Base-by-base conservation (phyloP, 2,113 vertebrate genomes). In the Urocolius indicus region DNA sequence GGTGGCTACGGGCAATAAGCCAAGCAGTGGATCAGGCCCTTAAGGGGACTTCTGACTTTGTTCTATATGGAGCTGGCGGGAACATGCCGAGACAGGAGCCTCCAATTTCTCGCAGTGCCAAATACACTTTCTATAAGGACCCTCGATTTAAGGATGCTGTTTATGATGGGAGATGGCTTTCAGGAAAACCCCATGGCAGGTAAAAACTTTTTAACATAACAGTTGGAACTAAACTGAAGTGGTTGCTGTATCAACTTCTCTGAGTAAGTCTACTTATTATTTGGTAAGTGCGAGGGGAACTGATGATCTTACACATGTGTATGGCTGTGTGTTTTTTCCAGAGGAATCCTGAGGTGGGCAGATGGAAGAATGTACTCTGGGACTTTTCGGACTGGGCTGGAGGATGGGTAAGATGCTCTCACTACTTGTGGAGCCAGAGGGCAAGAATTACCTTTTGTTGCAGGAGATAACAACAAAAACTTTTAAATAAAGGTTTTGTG, bases 91-190 rank as follows among this genome's bases (percentile, higher is more conserved):
- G 98, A 91, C 97, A 98, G 58, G 99, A 99, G n/a, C 99, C 99
- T 22, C 99, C 99, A 30, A 97, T 98, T 90, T 99, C 99, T 83
- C 98, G 99, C 79, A 99, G 98, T 24, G 99, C 99, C 65, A 98
- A 97, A 27, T 99, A 99, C 80, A 99, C 98, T 9, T 99, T 99
- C 94, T 99, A 99, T 92, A 99, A 99, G 94, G 99, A 99, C 67
- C 97, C 98, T 48, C 98, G 99, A 43, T 97, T 99, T 27, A 99
- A 99, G 92, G 99, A 99, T 66, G 99, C 98, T 8, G 98, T 95
- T 11, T 99, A 99, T 10, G 98, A 99, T 59, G 99, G 99, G 10
- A 98, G 98, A 73, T 99, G 99, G 99, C 96, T 99, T 72, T 94
- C 98, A 1, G 99, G 99, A 54, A 99, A 99, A 90, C 99, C 99